Evolutionary conservation across 2,888 invertebrate species (phyloP).

Genomic region (Hymenopus coronatus): DNA sequence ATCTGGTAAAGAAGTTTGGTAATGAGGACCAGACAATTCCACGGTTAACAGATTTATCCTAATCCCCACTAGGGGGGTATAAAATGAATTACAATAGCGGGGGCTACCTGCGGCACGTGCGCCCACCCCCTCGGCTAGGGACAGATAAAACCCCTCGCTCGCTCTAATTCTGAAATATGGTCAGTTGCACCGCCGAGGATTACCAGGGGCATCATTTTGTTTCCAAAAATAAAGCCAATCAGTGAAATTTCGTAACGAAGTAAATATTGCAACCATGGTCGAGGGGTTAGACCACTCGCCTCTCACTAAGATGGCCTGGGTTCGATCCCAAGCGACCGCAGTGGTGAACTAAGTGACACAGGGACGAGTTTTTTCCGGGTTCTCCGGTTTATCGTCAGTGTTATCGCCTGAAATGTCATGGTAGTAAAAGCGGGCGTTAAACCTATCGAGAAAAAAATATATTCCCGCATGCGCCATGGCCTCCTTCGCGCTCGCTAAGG

Average conservation of each 20-base stretch:
- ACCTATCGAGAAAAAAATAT: too few species aligned
- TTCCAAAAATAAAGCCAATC: constrained; percentile 6
- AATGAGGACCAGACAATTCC: not conserved
- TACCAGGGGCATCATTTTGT: not conserved
- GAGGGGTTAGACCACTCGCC: too few species aligned
- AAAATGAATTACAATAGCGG: constrained; percentile 19
- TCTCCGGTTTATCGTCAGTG: too few species aligned
- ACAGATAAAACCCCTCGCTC: constrained; percentile 10
- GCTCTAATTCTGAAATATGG: constrained; percentile 19
- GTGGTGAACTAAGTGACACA: too few species aligned
- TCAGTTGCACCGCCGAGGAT: not conserved
- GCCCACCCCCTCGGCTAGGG: not conserved
- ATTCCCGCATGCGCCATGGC: too few species aligned
- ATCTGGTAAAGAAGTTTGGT: not conserved
- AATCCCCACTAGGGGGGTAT: constrained; percentile 19
- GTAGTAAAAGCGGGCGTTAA: too few species aligned
- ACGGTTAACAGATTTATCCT: constrained; percentile 17
- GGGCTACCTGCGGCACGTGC: not conserved
- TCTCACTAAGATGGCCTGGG: too few species aligned
- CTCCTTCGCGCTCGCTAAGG: too few species aligned
- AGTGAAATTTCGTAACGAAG: constrained; percentile 1
- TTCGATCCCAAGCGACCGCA: too few species aligned
- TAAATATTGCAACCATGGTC: not conserved
- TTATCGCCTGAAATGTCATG: too few species aligned
- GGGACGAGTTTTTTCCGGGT: too few species aligned